Percentiles rank a stretch among this genome's conserved stretches.
Conservation (phyloP, 1,140 invertebrate genomes). For the Trigoniulus corallinus region DNA sequence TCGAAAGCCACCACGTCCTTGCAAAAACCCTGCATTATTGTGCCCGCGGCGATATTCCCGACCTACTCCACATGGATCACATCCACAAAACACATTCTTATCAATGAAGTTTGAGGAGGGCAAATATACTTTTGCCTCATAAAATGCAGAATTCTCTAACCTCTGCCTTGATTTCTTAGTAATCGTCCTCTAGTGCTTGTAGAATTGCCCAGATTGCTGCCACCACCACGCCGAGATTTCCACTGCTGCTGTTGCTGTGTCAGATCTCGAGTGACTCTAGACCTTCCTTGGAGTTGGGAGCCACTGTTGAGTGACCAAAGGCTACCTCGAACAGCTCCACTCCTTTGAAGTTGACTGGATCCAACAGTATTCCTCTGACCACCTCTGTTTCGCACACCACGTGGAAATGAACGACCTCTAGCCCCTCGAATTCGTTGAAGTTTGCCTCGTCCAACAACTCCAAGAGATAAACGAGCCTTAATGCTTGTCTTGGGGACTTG, state of each 20-base stretch:
- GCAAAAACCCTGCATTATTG: no score
- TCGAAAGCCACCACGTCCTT: no score
- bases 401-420: neutral
- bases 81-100: no score
- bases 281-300: neutral
- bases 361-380: neutral
- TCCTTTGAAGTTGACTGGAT: no score
- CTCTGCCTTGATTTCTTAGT: neutral
- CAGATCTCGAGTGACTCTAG: neutral
- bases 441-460: neutral
- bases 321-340: no score
- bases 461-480: neutral
- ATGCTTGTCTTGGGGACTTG: neutral
- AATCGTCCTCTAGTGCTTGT: neutral
- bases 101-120: no score
- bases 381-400: no score
- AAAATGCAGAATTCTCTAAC: neutral
- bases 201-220: no score
- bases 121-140: neutral
- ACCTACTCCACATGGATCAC: no score
- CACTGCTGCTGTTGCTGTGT: neutral
- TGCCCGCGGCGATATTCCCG: no score
- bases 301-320: neutral
- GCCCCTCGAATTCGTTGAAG: neutral
- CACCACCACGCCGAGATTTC: neutral